Evolutionary conservation across 2,797 vertebrate species (phyloP).

Genomic region (Lutjanus campechanus): DNA sequence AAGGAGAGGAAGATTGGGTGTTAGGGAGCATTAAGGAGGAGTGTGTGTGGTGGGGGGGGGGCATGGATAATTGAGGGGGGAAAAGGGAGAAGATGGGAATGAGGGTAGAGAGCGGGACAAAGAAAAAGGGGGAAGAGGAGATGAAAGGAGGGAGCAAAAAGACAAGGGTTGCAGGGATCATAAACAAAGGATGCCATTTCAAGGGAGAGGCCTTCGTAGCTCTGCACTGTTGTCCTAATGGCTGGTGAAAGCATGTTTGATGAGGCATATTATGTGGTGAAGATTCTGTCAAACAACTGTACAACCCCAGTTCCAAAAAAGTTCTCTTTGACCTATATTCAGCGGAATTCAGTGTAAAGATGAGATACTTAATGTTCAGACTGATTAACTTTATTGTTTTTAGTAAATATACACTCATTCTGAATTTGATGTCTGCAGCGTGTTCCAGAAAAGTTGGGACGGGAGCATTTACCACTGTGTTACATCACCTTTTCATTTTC

Average conservation of each 20-base stretch:
- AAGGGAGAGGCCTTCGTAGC: conserved; percentile 49
- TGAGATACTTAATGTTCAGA: too few species aligned
- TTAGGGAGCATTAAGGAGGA: conserved; percentile 65
- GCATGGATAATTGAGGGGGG: conserved; percentile 64
- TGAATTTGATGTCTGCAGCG: too few species aligned
- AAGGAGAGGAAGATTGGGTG: conserved; percentile 64
- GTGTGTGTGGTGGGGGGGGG: conserved; percentile 28
- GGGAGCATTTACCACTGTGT: too few species aligned
- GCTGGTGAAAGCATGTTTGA: conserved; percentile 66
- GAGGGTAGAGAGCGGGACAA: conserved; percentile 43
- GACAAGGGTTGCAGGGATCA: conserved; percentile 66
- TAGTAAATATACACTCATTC: too few species aligned
- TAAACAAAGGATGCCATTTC: conserved; percentile 65
- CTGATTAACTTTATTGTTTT: too few species aligned
- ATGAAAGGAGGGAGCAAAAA: conserved; percentile 71
- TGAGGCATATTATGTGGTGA: conserved; percentile 57
- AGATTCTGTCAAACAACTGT: conserved; percentile 45
- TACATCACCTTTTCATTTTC: too few species aligned
- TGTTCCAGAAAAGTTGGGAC: too few species aligned
- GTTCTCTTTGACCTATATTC: too few species aligned
- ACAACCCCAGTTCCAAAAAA: too few species aligned
- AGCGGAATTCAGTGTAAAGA: too few species aligned
- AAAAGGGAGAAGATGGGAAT: conserved; percentile 56
- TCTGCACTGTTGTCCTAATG: conserved; percentile 65
- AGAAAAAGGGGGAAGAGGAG: conserved; percentile 49